Base-by-base conservation (phyloP, 2,888 invertebrate species). In the Lypha dubia region DNA sequence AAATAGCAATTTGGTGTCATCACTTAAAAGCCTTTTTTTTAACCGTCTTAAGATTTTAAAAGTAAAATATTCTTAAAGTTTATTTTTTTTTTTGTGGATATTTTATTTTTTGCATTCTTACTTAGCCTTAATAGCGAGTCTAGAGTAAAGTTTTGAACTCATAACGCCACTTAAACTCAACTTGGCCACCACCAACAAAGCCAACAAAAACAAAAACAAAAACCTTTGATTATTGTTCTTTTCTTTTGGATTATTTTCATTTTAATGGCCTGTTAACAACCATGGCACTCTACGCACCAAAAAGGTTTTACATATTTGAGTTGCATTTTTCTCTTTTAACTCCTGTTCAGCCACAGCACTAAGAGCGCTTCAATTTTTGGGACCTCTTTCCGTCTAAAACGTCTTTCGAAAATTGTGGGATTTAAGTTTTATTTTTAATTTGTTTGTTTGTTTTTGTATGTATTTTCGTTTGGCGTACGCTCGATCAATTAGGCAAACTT, bases 1-100 rank as follows among this genome's bases (percentile, higher is more conserved):
- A 91, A 91, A 91, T 91, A 91, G 91, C 91, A 89, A 91, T 91
- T 91, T 89, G 91, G 90, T 91, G 91, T 91, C 91, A 89, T 90
- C 90, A 89, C 89, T 90, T 91, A 91, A 91, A 91, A 91, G 91
- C 91, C 91, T 91, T 91, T 44, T 77, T 90, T 24, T 83, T 68
- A 73, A 68, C 62, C 49, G 51, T 53, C 71, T 65, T 73, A 71
- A 71, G 44, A 32, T 46, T 32, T 24, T 24, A 60, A 70, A 38
- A 77, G 20, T 62, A 79, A 51, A 32, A 53, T 46, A 35, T 67
- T 75, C 28, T 24, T 44, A 3, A 60, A 51, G n/a, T n/a, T n/a
- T n/a, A n/a, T n/a, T n/a, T n/a, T n/a, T n/a, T n/a, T 38, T 35
- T 74, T 38, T 67, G 28, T 13, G 32, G 67, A n/a, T 46, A 1